These are phyloP conservation scores for Dicranocentrus wangi DNA, from an alignment of 2,888 invertebrate species.

Conservation along the genomic window DNA sequence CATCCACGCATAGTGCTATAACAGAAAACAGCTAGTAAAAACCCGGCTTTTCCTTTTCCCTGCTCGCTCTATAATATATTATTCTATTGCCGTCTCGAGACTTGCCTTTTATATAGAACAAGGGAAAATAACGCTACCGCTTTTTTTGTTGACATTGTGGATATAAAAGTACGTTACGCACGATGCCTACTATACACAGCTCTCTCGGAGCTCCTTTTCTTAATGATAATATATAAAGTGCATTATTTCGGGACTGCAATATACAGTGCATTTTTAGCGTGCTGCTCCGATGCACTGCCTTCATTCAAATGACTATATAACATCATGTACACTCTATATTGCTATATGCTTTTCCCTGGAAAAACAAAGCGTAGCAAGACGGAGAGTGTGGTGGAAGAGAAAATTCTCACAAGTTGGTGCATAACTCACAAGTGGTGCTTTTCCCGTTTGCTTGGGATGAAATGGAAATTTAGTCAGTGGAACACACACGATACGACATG, in stretches of 20 bases:
- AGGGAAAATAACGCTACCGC: background rate
- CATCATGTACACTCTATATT: too few species aligned
- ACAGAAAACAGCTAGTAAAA: too few species aligned
- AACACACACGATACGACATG: background rate
- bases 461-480: background rate
- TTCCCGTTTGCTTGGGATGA: background rate
- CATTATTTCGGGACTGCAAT: background rate
- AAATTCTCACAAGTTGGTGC: background rate
- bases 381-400: too few species aligned
- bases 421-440: background rate
- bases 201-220: background rate
- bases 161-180: constrained; percentile 4
- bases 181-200: background rate
- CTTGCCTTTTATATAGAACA: background rate
- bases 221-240: background rate
- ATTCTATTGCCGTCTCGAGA: constrained; percentile 14
- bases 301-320: too few species aligned
- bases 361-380: too few species aligned
- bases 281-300: background rate
- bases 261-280: background rate
- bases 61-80: background rate
- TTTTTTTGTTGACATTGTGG: constrained; percentile 6
- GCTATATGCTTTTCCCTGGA: too few species aligned
- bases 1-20: background rate
- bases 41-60: background rate